phyloP scores from a whole-genome alignment of 2,113 vertebrate genomes.

The Prunella fulvescens region DNA sequence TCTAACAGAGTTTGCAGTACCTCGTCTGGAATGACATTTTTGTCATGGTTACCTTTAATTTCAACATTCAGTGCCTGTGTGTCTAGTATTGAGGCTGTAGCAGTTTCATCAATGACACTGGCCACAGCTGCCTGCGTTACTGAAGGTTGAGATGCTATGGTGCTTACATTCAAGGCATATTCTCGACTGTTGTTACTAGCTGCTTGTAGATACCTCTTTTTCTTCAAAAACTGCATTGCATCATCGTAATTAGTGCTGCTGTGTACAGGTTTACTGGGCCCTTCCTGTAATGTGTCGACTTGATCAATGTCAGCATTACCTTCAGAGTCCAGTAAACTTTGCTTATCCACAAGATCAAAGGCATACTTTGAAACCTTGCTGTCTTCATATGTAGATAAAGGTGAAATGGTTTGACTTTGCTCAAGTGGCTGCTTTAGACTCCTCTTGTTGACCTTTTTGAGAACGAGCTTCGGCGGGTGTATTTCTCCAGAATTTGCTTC shows the following conservation, averaged over 20 bases:
- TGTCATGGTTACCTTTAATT: constrained; percentile 90
- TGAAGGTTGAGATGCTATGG: constrained; percentile 88
- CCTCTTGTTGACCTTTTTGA: constrained; percentile 94
- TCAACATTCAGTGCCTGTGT: constrained; percentile 86
- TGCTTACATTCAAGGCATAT: constrained; percentile 87
- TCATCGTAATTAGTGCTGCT: constrained; percentile 97
- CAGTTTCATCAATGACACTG: constrained; percentile 88
- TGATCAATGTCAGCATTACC: constrained; percentile 87
- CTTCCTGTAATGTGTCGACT: constrained; percentile 87
- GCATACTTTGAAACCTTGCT: constrained; percentile 91
- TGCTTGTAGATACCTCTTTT: constrained; percentile 94
- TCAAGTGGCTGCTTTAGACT: constrained; percentile 84
- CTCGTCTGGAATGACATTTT: constrained; percentile 94
- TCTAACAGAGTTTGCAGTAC: constrained; percentile 95
- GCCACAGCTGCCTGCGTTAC: constrained; percentile 89
- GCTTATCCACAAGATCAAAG: constrained; percentile 96
- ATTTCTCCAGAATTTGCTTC: constrained; percentile 83
- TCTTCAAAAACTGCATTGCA: constrained; percentile 99
- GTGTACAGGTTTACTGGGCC: constrained; percentile 86
- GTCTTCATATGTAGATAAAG: constrained; percentile 87
- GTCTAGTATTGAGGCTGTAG: constrained; percentile 88
- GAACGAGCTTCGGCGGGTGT: constrained; percentile 88
- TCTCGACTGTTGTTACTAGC: constrained; percentile 87
- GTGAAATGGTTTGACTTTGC: constrained; percentile 83
- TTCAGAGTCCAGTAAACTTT: constrained; percentile 86